Conservation (phyloP, 2,113 vertebrate species). For the Elanoides forficatus region DNA sequence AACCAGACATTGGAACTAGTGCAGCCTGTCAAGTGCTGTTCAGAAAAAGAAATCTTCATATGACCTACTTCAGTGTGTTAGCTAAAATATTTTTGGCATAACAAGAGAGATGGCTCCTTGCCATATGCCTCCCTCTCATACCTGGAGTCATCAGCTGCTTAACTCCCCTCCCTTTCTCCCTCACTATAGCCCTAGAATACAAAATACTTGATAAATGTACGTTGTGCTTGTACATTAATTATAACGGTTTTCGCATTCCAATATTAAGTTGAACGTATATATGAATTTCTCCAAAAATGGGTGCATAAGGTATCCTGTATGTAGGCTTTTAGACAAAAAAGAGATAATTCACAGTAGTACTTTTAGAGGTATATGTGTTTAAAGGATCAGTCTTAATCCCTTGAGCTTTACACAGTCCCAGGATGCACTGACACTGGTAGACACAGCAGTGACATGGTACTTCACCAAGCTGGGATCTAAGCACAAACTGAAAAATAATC, state of each 20-base stretch:
- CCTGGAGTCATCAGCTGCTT: neutral
- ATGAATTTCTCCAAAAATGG: neutral
- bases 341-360: neutral
- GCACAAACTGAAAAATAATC: neutral
- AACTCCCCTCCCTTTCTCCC: neutral
- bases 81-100: slow-evolving; percentile 9
- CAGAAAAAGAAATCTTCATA: neutral
- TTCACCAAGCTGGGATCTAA: neutral
- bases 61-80: slow-evolving; percentile 6
- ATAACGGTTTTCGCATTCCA: neutral
- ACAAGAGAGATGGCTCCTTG: neutral
- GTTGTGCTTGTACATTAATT: neutral
- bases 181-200: neutral
- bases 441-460: neutral
- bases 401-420: neutral
- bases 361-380: neutral
- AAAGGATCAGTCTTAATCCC: neutral
- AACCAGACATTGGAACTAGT: neutral
- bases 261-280: neutral
- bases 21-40: neutral
- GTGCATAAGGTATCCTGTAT: neutral
- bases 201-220: neutral
- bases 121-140: neutral
- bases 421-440: neutral
- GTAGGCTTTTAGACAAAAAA: neutral